Evolutionary conservation across 2,113 vertebrate genomes (phyloP), one percentile per base, ranked within the genome.

Genomic region (Petaurus breviceps): DNA sequence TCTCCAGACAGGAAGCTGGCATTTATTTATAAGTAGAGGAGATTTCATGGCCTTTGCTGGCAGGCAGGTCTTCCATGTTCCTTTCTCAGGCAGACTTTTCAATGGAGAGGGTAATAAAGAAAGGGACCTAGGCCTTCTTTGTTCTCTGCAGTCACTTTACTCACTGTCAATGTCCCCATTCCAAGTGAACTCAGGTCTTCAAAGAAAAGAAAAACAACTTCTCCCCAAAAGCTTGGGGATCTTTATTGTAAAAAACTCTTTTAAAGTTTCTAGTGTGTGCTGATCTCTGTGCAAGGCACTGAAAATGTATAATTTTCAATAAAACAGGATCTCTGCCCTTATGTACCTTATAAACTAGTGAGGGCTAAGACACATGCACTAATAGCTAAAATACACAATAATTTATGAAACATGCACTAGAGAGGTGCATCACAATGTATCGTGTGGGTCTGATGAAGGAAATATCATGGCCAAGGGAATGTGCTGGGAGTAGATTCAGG

Each of bases 11-110:
- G 37, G 68, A 84, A 84, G n/a, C 6, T 43, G 19, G n/a, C 68
- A n/a, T 84, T 84, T 93, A 37, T 37, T 46, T 93, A 52, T 91
- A 28, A 92, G 22, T 77, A 89, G 53, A 95, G 94, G 96, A 91
- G 22, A 92, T 89, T 95, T 92, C 68, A 61, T 68, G 92, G 46
- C n/a, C 91, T 92, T 94, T 95, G 5, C 90, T 93, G 31, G 25
- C 51, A 14, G 12, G 19, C 57, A 54, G 92, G 46, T 52, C 8
- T n/a, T 77, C 31, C 12, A n/a, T n/a, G 8, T 94, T 89, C 55
- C 28, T 23, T 10, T 91, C 89, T 91, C 51, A 8, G 31, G 0
- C n/a, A 51, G 46, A n/a, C 25, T 51, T 57, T 52, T n/a, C 47
- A 49, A 46, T 0, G 7, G 55, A 51, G 4, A 92, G 57, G 28